Evolutionary conservation across 2,113 vertebrate species (phyloP).

Genomic region (Grus americana): DNA sequence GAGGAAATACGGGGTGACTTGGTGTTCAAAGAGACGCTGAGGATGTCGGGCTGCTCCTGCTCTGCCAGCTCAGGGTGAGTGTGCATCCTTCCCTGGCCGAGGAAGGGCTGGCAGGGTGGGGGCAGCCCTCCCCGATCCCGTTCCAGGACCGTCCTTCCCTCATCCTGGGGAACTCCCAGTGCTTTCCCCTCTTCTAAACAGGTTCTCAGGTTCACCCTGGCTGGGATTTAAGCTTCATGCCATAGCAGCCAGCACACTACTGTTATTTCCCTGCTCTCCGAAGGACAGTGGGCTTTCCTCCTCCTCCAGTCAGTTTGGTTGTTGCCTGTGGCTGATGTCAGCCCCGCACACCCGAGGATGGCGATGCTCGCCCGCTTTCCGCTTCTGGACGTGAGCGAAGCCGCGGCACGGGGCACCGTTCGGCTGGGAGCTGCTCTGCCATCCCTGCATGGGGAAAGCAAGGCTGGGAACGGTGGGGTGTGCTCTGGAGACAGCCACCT

Average conservation of each 20-base stretch:
- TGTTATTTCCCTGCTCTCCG: not conserved
- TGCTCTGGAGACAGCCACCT: not conserved
- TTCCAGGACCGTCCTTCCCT: not conserved
- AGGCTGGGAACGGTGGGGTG: not conserved
- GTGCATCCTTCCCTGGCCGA: not conserved
- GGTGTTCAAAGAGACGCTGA: fast-evolving
- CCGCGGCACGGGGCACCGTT: fast-evolving
- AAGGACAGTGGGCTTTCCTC: not conserved
- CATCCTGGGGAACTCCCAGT: not conserved
- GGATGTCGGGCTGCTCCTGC: not conserved
- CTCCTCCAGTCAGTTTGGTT: not conserved
- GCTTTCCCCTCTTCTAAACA: not conserved
- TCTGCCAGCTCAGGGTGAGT: not conserved
- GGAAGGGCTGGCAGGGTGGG: not conserved
- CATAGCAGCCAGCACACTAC: not conserved
- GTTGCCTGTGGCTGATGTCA: not conserved
- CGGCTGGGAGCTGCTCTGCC: not conserved
- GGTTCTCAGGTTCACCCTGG: not conserved
- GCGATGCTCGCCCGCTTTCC: not conserved
- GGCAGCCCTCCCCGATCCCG: fast-evolving
- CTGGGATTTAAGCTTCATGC: not conserved
- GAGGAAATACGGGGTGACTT: not conserved
- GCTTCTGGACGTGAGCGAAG: fast-evolving
- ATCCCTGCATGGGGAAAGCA: fast-evolving
- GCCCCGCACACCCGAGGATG: fast-evolving